Evolutionary conservation across 2,113 vertebrate species (phyloP).

Genomic region (Chinchilla lanigera): DNA sequence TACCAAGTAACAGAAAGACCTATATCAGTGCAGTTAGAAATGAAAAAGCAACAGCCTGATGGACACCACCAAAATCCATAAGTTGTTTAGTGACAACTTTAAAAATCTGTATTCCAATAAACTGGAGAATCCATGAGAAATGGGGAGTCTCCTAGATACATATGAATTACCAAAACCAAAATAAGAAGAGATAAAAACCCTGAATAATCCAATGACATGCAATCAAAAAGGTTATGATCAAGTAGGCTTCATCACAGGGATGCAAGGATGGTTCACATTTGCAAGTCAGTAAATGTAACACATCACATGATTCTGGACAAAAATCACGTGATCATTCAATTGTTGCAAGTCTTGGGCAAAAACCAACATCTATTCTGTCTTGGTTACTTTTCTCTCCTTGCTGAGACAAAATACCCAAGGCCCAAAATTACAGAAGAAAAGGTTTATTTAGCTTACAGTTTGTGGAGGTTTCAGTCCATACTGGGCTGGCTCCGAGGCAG

Average conservation of each 20-base stretch:
- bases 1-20: neutral
- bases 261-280: neutral
- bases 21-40: neutral
- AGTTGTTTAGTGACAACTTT: neutral
- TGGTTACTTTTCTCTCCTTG: no score
- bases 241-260: neutral
- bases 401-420: no score
- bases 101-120: neutral
- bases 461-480: no score
- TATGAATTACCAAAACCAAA: neutral
- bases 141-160: neutral
- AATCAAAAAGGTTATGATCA: neutral
- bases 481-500: no score
- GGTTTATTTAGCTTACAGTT: no score
- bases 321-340: neutral
- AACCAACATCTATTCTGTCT: neutral
- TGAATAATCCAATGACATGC: neutral
- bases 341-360: neutral
- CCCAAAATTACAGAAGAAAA: no score
- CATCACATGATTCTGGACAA: neutral
- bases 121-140: neutral
- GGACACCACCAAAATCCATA: neutral
- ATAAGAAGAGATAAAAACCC: neutral
- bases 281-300: neutral
- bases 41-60: neutral